Conservation (phyloP, 2,888 invertebrate species). For the Sericinus montela region DNA sequence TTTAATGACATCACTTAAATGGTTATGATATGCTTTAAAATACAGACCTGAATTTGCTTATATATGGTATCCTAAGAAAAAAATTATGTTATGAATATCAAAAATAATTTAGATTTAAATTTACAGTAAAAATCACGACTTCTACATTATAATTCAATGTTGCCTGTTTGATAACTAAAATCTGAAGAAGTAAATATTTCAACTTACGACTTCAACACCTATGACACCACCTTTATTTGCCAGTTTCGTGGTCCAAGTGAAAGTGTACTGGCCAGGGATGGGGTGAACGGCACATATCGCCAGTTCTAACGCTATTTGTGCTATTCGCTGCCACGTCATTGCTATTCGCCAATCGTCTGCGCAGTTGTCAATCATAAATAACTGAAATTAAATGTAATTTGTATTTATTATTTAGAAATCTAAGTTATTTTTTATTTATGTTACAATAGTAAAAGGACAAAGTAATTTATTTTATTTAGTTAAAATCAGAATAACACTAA, state of each 20-base stretch:
- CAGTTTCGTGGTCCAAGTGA: constrained; percentile 97
- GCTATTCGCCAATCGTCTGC: constrained; percentile 99
- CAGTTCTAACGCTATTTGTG: constrained; percentile 94
- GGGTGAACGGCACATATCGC: constrained; percentile 98
- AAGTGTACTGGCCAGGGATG: constrained; percentile 97
- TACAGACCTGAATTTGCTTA: constrained; percentile 80
- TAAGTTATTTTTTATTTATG: no score
- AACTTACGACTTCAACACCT: constrained; percentile 80
- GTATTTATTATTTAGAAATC: no score
- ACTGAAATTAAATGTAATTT: constrained; percentile 79
- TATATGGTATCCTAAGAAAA: constrained; percentile 76
- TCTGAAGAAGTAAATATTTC: not conserved
- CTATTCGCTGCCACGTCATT: constrained; percentile 98
- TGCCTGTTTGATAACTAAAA: no score
- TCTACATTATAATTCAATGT: not conserved
- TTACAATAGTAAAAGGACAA: no score
- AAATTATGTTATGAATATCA: constrained; percentile 46
- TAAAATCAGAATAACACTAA: no score
- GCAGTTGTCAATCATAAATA: constrained; percentile 99
- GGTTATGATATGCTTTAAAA: constrained; percentile 40
- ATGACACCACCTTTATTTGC: constrained; percentile 90
- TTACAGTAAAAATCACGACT: no score
- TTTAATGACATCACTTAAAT: constrained; percentile 61
- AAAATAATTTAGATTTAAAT: no score
- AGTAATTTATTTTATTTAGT: no score